phyloP scores from a whole-genome alignment of 2,113 vertebrate species.

The Aphyosemion australe region DNA sequence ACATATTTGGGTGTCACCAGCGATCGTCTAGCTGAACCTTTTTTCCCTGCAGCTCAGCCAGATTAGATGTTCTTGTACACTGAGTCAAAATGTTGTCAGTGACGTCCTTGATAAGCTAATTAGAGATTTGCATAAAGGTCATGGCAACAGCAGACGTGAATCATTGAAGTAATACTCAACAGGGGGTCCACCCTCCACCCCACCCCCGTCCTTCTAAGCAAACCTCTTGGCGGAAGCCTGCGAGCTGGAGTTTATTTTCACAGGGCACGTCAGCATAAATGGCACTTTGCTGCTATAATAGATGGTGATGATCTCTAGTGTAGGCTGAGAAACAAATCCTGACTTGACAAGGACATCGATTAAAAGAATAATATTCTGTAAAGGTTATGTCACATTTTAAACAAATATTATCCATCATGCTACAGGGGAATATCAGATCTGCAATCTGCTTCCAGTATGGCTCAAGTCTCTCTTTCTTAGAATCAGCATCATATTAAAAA shows the following conservation, averaged over 20 bases:
- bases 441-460: no score
- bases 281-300: constrained; percentile 19
- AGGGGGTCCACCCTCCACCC: constrained; percentile 23
- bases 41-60: constrained; percentile 2
- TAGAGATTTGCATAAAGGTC: constrained; percentile 50
- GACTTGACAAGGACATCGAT: not conserved
- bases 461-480: no score
- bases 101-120: constrained; percentile 58
- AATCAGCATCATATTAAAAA: no score
- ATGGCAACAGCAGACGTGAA: constrained; percentile 35
- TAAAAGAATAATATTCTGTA: not conserved
- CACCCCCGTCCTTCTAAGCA: not conserved
- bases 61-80: constrained; percentile 20
- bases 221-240: not conserved
- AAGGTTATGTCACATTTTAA: no score
- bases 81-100: constrained; percentile 44
- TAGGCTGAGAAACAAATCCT: not conserved
- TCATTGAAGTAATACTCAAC: constrained; percentile 33
- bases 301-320: constrained; percentile 11
- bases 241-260: constrained; percentile 18
- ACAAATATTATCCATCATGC: no score
- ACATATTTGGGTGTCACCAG: constrained; percentile 13
- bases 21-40: no score
- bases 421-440: no score
- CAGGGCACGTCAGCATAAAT: constrained; percentile 19